phyloP scores from a whole-genome alignment of 2,888 invertebrate species.

The Chymomyza procnemis region DNA sequence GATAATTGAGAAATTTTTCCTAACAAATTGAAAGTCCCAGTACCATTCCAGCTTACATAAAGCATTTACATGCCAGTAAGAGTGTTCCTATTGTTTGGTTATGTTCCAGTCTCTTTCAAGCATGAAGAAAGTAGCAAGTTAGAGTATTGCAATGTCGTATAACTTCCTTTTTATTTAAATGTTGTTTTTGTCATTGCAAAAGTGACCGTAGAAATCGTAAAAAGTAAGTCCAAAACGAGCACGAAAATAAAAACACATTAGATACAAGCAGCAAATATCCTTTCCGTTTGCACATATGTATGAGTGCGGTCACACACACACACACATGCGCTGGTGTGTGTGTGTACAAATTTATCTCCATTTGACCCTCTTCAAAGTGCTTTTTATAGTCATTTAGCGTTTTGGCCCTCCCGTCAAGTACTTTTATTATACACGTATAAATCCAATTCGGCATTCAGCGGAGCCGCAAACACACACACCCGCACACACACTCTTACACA shows the following conservation, averaged over 20 bases:
- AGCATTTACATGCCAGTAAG: no score
- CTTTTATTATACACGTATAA: slow-evolving; percentile 75
- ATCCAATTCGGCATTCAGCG: slow-evolving; percentile 72
- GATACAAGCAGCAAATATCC: slow-evolving; percentile 74
- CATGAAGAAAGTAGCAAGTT: no score
- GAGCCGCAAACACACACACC: slow-evolving; percentile 40
- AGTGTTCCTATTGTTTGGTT: no score
- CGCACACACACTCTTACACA: slow-evolving; percentile 2
- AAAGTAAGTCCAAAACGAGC: slow-evolving; percentile 72
- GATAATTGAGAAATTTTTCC: no score
- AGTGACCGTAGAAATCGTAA: slow-evolving; percentile 72
- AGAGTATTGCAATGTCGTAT: no score
- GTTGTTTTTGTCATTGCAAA: slow-evolving; percentile 28
- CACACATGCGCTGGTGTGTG: slow-evolving; percentile 11
- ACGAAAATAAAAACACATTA: slow-evolving; percentile 74
- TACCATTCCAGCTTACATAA: no score
- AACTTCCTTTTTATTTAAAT: no score
- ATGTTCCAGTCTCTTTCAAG: no score
- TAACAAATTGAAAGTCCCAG: no score
- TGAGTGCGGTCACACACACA: slow-evolving; percentile 8
- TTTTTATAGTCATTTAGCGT: slow-evolving; percentile 77
- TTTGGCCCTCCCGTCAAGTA: slow-evolving; percentile 74
- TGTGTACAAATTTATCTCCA: slow-evolving; percentile 78
- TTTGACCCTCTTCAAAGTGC: slow-evolving; percentile 80
- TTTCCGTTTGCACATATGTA: slow-evolving; percentile 33